Percentiles rank a stretch among this genome's conserved stretches.
Conservation (phyloP, 2,113 vertebrate genomes). For the Trichomycterus rosablanca region DNA sequence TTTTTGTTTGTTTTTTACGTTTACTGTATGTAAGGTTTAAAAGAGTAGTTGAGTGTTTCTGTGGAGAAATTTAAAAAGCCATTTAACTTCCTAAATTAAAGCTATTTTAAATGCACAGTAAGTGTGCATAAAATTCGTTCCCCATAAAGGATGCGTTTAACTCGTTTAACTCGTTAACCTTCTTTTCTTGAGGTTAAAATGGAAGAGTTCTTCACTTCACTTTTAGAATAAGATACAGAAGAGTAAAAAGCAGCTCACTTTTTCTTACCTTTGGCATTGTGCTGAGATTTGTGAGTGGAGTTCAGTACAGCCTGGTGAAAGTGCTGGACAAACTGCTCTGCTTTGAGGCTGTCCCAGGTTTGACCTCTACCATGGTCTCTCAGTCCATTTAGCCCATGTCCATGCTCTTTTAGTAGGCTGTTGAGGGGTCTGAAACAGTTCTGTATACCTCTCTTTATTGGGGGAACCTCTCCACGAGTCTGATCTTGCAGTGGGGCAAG, state of each 20-base stretch:
- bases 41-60: no score
- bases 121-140: no score
- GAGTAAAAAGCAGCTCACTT: neutral
- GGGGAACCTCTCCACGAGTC: slow-evolving; percentile 67
- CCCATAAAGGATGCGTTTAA: no score
- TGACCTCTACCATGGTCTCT: slow-evolving; percentile 77
- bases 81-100: no score
- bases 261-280: slow-evolving; percentile 88
- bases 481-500: slow-evolving; percentile 70
- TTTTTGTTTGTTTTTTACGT: no score
- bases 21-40: no score
- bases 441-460: slow-evolving; percentile 82
- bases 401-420: slow-evolving; percentile 75
- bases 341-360: slow-evolving; percentile 88
- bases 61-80: no score
- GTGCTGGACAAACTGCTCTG: slow-evolving; percentile 94
- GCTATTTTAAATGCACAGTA: no score
- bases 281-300: slow-evolving; percentile 93
- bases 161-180: no score
- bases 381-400: slow-evolving; percentile 77
- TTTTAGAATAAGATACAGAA: no score
- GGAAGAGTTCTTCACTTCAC: no score
- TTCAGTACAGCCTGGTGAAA: slow-evolving; percentile 96
- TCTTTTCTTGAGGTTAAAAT: no score
- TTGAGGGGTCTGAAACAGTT: slow-evolving; percentile 74